Conservation (phyloP, 1,140 invertebrate species). For the Oryctes rhinoceros region DNA sequence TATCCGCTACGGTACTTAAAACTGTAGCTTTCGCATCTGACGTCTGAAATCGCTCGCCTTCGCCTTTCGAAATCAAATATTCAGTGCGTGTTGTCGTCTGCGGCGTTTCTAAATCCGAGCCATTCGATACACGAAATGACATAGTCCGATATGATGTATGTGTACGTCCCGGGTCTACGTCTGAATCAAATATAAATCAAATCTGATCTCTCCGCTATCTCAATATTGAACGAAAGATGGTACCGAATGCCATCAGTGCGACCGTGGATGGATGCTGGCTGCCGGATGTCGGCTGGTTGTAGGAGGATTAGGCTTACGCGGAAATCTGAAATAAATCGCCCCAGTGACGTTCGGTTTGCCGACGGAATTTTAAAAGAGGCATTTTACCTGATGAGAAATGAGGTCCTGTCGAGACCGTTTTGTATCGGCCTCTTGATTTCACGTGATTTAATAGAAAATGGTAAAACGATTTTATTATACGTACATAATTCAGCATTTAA, state of each 20-base stretch:
- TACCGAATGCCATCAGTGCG: neutral
- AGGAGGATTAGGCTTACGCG: conserved; percentile 15
- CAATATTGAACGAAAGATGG: conserved; percentile 31
- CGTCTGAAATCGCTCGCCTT: neutral
- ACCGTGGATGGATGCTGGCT: conserved; percentile 11
- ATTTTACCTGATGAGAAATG: conserved; percentile 19
- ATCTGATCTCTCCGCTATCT: conserved; percentile 26
- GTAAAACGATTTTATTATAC: no score
- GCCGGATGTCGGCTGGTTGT: neutral
- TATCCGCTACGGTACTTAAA: no score
- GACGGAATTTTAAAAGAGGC: conserved; percentile 17
- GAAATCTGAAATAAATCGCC: conserved; percentile 36
- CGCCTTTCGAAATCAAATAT: conserved; percentile 31
- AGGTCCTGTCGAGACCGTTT: neutral
- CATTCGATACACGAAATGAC: conserved; percentile 32
- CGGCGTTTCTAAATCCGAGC: conserved; percentile 26
- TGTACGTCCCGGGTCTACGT: conserved; percentile 3
- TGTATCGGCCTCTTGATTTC: neutral
- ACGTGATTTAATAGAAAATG: neutral
- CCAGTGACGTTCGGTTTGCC: conserved; percentile 30
- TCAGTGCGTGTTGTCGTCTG: conserved; percentile 25
- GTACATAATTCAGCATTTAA: no score
- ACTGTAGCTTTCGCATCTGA: no score
- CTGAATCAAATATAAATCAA: conserved; percentile 35
- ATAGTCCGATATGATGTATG: conserved; percentile 34